Evolutionary conservation across 2,888 invertebrate species (phyloP).

Genomic region (Calliphora vomitoria): DNA sequence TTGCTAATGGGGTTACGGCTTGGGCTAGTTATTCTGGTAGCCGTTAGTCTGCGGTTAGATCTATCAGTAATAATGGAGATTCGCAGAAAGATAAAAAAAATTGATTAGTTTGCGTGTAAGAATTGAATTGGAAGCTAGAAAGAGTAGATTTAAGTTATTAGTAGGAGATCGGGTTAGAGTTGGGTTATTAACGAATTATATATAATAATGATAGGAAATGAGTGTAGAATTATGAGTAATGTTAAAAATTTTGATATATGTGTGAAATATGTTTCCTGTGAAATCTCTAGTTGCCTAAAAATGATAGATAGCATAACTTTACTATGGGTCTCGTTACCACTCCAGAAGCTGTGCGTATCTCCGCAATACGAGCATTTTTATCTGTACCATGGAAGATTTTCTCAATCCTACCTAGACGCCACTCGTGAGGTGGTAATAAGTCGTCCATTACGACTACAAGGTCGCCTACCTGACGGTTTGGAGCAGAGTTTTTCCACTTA

Average conservation of each 20-base stretch:
- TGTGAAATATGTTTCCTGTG: background rate
- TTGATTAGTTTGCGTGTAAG: background rate
- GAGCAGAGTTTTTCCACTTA: conserved; percentile 20
- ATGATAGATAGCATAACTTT: background rate
- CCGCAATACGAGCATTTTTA: background rate
- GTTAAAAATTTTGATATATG: background rate
- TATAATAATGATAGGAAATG: no score
- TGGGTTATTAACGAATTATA: no score
- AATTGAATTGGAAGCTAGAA: no score
- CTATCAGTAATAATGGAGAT: no score
- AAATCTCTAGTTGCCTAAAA: background rate
- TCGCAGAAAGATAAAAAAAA: background rate
- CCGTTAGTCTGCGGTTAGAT: background rate
- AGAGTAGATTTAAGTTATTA: no score
- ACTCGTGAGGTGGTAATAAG: background rate
- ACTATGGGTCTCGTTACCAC: background rate
- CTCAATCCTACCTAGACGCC: background rate
- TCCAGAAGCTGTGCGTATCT: background rate
- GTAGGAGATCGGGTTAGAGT: no score
- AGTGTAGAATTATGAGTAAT: no score
- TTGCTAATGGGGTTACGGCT: background rate
- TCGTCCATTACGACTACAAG: conserved; percentile 9
- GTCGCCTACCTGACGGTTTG: background rate
- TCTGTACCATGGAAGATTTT: background rate
- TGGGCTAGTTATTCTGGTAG: background rate